Conservation (phyloP, 2,888 invertebrate genomes). For the Onthophagus sagittarius region DNA sequence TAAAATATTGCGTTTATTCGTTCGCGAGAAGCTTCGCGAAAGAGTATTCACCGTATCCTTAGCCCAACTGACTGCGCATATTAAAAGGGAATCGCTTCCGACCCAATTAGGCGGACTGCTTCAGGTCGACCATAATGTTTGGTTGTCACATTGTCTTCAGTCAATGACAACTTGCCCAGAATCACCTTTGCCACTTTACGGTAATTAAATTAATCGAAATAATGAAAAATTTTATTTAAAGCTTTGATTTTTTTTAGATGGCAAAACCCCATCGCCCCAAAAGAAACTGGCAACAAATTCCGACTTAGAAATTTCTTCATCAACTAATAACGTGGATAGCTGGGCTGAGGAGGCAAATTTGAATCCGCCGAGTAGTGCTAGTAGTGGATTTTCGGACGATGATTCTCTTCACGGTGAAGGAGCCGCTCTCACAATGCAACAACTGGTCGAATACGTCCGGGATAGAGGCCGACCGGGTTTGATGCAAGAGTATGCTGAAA, state of each 20-base stretch:
- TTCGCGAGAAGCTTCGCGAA: constrained; percentile 91
- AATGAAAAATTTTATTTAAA: neutral
- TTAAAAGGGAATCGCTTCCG: constrained; percentile 86
- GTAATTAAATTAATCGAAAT: constrained; percentile 32
- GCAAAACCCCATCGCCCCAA: constrained; percentile 46
- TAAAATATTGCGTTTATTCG: constrained; percentile 90
- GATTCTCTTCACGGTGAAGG: constrained; percentile 73
- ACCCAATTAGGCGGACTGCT: constrained; percentile 83
- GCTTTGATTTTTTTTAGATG: constrained; percentile 33
- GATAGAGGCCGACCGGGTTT: constrained; percentile 77
- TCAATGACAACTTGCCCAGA: constrained; percentile 71
- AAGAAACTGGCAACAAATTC: constrained; percentile 45
- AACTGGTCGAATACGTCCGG: constrained; percentile 73
- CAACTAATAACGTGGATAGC: constrained; percentile 46
- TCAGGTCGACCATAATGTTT: constrained; percentile 84
- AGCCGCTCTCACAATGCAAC: constrained; percentile 65
- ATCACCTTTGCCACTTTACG: constrained; percentile 43
- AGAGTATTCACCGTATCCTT: constrained; percentile 93
- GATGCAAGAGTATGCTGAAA: constrained; percentile 82
- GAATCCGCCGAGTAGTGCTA: constrained; percentile 69
- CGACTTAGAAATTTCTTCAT: constrained; percentile 50
- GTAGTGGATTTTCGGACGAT: constrained; percentile 86
- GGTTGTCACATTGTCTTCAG: constrained; percentile 61
- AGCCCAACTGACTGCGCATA: constrained; percentile 84
- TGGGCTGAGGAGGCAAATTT: constrained; percentile 54